Percentiles rank a stretch among this genome's conserved stretches.
These are phyloP conservation scores for Zosterops lateralis DNA, from an alignment of 2,113 vertebrate genomes.

Conservation along the genomic window DNA sequence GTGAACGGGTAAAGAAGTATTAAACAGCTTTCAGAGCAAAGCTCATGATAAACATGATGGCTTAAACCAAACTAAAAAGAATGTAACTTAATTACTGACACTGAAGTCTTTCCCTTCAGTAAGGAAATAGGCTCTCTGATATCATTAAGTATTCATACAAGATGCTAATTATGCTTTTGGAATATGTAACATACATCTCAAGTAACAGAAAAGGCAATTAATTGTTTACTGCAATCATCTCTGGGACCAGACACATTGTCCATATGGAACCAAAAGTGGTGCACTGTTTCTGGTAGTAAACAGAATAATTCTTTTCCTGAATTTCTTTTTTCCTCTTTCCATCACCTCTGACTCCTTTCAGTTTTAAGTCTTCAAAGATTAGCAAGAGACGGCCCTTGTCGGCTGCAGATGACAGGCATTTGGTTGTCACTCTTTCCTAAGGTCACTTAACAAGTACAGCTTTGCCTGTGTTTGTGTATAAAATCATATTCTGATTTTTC, in stretches of 20 bases:
- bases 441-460: neutral
- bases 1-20: neutral
- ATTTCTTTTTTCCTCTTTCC: neutral
- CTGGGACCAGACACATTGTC: neutral
- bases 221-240: neutral
- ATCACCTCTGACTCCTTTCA: neutral
- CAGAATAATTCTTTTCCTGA: neutral
- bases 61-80: neutral
- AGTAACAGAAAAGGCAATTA: neutral
- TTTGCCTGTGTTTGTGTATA: neutral
- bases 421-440: neutral
- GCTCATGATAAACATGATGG: neutral
- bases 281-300: neutral
- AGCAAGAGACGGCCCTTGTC: neutral
- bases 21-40: conserved; percentile 34
- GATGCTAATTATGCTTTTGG: neutral
- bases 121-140: neutral
- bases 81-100: neutral
- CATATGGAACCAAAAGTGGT: neutral
- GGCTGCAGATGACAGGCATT: neutral
- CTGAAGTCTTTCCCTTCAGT: neutral
- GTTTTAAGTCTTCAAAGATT: neutral
- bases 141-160: neutral
- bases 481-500: neutral
- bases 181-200: neutral